These are phyloP conservation scores for Lottia scabra DNA, from an alignment of 2,888 invertebrate species.

Conservation along the genomic window DNA sequence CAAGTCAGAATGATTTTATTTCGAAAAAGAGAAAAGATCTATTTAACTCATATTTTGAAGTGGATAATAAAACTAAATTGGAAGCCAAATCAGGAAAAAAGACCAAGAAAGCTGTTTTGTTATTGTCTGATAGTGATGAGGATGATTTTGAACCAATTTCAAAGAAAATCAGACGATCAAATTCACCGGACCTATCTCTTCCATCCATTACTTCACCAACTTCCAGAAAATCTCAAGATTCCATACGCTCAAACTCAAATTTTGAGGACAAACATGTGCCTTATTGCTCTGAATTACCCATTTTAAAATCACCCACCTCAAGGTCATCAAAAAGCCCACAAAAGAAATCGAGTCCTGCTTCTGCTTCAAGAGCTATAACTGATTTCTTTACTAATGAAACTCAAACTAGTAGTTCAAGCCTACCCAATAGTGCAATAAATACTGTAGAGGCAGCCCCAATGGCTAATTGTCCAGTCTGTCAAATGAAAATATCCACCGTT, in stretches of 20 bases:
- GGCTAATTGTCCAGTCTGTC: conserved; percentile 53
- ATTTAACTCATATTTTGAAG: too few relatives aligned
- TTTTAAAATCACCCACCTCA: not conserved
- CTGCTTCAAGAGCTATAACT: not conserved
- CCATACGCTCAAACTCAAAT: not conserved
- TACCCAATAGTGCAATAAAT: not conserved
- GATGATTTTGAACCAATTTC: not conserved
- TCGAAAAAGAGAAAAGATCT: not conserved
- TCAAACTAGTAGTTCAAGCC: not conserved
- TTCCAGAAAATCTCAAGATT: too few relatives aligned
- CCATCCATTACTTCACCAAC: too few relatives aligned
- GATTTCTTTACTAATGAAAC: not conserved
- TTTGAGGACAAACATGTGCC: not conserved
- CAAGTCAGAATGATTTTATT: not conserved
- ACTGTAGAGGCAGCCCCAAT: not conserved
- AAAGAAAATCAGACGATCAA: not conserved
- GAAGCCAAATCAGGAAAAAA: not conserved
- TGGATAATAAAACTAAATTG: not conserved
- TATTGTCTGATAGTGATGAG: not conserved
- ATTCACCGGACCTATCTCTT: not conserved
- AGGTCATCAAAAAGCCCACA: not conserved
- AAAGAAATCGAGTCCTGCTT: not conserved
- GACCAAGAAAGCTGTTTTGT: not conserved
- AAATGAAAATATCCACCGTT: conserved; percentile 30
- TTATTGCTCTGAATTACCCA: not conserved